Conservation (phyloP, 1,140 invertebrate species). For the Notospermus geniculatus region DNA sequence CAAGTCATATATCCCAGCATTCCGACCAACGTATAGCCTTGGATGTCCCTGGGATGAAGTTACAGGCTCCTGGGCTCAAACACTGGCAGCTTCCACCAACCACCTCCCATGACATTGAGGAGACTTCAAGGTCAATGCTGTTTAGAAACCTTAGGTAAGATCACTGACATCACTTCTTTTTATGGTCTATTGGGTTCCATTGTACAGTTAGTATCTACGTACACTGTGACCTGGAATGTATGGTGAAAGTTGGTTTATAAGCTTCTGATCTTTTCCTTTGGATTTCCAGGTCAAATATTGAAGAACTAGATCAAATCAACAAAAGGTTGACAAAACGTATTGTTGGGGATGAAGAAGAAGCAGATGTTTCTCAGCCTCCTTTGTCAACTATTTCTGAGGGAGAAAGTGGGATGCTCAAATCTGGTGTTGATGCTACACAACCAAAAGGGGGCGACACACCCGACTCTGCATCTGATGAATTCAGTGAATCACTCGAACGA, state of each 20-base stretch:
- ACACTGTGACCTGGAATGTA: background rate
- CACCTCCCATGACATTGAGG: background rate
- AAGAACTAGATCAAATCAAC: constrained; percentile 47
- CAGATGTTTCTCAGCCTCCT: constrained; percentile 25
- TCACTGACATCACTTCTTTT: background rate
- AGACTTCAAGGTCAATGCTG: constrained; percentile 4
- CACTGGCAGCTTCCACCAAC: too few relatives aligned
- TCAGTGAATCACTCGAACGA: constrained; percentile 21
- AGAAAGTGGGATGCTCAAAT: constrained; percentile 15
- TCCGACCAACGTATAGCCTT: background rate
- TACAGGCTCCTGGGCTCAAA: too few relatives aligned
- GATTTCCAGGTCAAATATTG: constrained; percentile 41
- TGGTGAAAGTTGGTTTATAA: background rate
- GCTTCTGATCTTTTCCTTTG: too few relatives aligned
- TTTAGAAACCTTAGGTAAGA: constrained; percentile 5
- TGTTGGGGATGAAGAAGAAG: constrained; percentile 7
- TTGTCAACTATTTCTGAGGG: constrained; percentile 12
- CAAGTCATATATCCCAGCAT: constrained; percentile 5
- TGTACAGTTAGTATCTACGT: too few relatives aligned
- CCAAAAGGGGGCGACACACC: constrained; percentile 33
- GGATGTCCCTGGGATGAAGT: too few relatives aligned
- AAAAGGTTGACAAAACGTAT: constrained; percentile 30
- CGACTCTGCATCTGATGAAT: constrained; percentile 27
- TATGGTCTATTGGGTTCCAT: background rate
- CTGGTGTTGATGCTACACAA: constrained; percentile 21